Percentiles rank a stretch among this genome's conserved stretches.
These are phyloP conservation scores for Dinomys branickii DNA, from an alignment of 2,113 vertebrate species.

Conservation along the genomic window DNA sequence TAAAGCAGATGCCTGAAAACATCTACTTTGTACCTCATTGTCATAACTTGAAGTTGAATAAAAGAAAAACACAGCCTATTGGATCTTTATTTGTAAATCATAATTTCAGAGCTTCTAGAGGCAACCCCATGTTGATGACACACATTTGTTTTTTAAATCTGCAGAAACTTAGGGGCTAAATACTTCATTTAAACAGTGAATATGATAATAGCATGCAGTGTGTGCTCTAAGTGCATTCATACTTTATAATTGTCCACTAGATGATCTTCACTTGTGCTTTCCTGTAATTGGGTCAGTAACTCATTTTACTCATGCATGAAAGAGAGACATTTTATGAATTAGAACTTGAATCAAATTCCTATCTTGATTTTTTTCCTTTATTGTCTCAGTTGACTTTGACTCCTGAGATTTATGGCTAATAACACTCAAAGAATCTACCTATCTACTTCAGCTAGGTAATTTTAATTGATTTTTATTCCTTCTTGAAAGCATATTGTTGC, in stretches of 20 bases:
- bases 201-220: neutral
- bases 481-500: slow-evolving; percentile 24
- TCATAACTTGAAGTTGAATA: slow-evolving; percentile 24
- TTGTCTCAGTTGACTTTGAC: slow-evolving; percentile 52
- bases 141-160: slow-evolving; percentile 55
- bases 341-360: slow-evolving; percentile 55
- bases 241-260: slow-evolving; percentile 38
- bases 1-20: slow-evolving; percentile 39
- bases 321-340: slow-evolving; percentile 60
- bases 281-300: slow-evolving; percentile 43
- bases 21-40: neutral
- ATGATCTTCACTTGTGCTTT: slow-evolving; percentile 38
- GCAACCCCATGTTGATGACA: slow-evolving; percentile 34
- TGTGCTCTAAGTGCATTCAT: slow-evolving; percentile 6
- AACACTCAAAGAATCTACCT: neutral
- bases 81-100: slow-evolving; percentile 42
- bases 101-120: slow-evolving; percentile 40
- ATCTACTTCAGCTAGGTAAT: slow-evolving; percentile 36
- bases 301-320: slow-evolving; percentile 61
- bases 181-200: slow-evolving; percentile 31
- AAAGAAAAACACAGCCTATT: neutral
- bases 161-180: neutral
- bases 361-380: slow-evolving; percentile 5
- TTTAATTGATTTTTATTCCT: slow-evolving; percentile 51
- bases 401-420: slow-evolving; percentile 50